Conservation (phyloP, 2,797 vertebrate species). For the Enteromius viviparus region DNA sequence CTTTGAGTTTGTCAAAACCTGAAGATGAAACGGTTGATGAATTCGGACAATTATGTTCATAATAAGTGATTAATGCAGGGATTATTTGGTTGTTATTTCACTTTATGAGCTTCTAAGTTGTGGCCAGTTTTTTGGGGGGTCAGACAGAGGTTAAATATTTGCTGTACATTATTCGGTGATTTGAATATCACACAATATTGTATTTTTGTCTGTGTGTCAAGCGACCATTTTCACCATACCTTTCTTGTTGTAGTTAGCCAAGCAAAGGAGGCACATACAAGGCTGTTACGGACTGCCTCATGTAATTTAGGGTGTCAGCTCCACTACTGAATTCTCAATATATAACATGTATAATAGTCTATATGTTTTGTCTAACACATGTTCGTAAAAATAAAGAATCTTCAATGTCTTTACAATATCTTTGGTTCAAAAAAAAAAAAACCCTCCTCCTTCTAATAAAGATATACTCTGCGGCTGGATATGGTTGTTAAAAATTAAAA, state of each 20-base stretch:
- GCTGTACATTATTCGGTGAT: not conserved
- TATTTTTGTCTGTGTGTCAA: slow-evolving; percentile 17
- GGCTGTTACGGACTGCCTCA: not conserved
- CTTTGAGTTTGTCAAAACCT: slow-evolving; percentile 19
- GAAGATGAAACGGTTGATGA: not conserved
- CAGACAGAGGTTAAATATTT: slow-evolving; percentile 39
- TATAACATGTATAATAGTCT: slow-evolving; percentile 22
- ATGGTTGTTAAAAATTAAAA: not conserved
- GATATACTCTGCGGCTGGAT: not conserved
- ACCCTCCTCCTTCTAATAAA: not conserved
- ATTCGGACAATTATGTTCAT: slow-evolving; percentile 25
- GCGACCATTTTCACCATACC: not conserved
- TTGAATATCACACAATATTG: slow-evolving; percentile 10
- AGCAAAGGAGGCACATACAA: slow-evolving; percentile 3
- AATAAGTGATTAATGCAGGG: slow-evolving; percentile 8
- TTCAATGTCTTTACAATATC: slow-evolving; percentile 13
- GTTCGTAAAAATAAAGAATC: slow-evolving; percentile 20
- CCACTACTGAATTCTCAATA: not conserved
- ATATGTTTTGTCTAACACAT: slow-evolving; percentile 22
- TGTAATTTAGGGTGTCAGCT: slow-evolving; percentile 12
- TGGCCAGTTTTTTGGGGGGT: slow-evolving; percentile 16
- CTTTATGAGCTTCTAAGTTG: not conserved
- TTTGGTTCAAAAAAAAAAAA: slow-evolving; percentile 14
- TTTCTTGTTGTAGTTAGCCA: slow-evolving; percentile 1
- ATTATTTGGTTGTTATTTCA: slow-evolving; percentile 4